Conservation (phyloP, 2,113 vertebrate species). For the Limnothrissa miodon region DNA sequence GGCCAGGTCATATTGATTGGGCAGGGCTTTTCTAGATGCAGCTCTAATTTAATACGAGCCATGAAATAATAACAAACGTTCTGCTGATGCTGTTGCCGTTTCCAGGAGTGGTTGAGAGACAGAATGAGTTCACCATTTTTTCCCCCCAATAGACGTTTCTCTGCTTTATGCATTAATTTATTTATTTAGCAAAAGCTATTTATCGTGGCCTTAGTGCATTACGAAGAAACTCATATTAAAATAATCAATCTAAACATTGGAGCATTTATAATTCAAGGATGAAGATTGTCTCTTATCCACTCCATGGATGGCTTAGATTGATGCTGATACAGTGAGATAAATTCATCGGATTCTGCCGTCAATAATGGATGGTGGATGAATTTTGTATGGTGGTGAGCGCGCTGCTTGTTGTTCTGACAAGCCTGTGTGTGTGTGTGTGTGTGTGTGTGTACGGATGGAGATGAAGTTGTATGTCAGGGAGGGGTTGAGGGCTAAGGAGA, state of each 20-base stretch:
- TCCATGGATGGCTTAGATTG: conserved; percentile 23
- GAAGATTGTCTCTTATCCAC: conserved; percentile 29
- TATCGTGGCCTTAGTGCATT: conserved; percentile 28
- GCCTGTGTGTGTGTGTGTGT: background rate
- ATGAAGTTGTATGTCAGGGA: background rate
- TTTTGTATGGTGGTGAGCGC: conserved; percentile 15
- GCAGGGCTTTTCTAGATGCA: background rate
- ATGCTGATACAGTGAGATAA: conserved; percentile 8
- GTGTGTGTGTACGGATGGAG: background rate
- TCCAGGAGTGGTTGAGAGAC: background rate
- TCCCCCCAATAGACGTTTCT: background rate
- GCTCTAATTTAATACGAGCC: background rate
- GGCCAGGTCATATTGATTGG: background rate
- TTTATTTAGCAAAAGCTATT: background rate
- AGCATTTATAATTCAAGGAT: conserved; percentile 36
- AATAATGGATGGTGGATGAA: conserved; percentile 10
- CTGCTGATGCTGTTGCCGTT: background rate
- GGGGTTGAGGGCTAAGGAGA: background rate
- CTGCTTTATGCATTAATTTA: background rate
- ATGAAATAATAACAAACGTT: background rate
- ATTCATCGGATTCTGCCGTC: conserved; percentile 25
- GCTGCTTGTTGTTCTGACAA: background rate
- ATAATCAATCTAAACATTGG: conserved; percentile 34
- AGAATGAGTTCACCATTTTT: conserved; percentile 8
- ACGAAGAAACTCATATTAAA: conserved; percentile 23